Evolutionary conservation across 1,140 invertebrate species (phyloP), one percentile per base, ranked within the genome.

Genomic region (Triops longicaudatus): DNA sequence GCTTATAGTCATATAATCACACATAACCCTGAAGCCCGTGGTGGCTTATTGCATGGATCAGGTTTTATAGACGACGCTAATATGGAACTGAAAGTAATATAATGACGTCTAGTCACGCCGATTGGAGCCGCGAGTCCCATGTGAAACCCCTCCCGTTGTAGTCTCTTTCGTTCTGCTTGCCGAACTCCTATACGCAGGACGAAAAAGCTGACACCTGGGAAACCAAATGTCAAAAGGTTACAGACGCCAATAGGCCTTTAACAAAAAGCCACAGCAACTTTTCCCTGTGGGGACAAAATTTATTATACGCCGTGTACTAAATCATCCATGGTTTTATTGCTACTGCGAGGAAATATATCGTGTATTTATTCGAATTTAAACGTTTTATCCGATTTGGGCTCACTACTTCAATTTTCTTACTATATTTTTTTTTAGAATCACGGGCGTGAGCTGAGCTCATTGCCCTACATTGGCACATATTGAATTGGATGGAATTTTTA

Each of bases 31-130:
- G 5, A 63, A 63, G 17, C 50, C 50, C 50, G 22, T 63, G 50
- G 22, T 6, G 10, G 50, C 50, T n/a, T n/a, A 17, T 63, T 37
- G 31, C 31, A 22, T 63, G 50, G 50, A 63, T 63, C 50, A 63
- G 50, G 50, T 63, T 63, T 63, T 63, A 63, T 63, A 63, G 50
- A 63, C 50, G n/a, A 63, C 14, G 50, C 50, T 63, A 63, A 63
- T 63, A 63, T 22, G 50, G 50, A 63, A 63, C 50, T 14, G 50
- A 63, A 63, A 63, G 50, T 22, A 63, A 63, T 63, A 63, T 63
- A 63, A 63, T 63, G 50, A 22, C 50, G 50, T 63, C 50, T 63
- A 63, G 50, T 63, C 50, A 63, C 50, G 50, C 50, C 50, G 50
- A 63, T 63, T 63, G 50, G 50, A 63, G 50, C 50, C 50, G 50